Percentiles rank a stretch among this genome's conserved stretches.
These are phyloP conservation scores for Meandrina meandrites DNA, from an alignment of 92 coral and sea anemone species.

Conservation along the genomic window DNA sequence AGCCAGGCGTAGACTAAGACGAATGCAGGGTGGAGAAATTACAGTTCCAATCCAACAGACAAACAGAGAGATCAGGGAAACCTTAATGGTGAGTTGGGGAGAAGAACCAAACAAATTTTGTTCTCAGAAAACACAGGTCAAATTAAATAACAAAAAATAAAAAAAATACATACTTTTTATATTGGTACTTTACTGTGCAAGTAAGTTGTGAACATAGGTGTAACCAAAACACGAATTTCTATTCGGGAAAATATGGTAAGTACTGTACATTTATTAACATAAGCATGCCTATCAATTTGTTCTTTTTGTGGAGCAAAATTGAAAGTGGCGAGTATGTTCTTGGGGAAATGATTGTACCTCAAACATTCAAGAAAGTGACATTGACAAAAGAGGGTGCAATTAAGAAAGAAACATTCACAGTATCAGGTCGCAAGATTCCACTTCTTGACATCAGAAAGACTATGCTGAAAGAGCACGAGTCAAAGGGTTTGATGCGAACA, in stretches of 20 bases:
- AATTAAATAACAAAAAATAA: no score
- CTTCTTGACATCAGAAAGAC: background rate
- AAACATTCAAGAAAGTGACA: constrained; percentile 26
- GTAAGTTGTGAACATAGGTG: no score
- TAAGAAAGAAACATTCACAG: constrained; percentile 9
- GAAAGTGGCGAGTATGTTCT: constrained; percentile 27
- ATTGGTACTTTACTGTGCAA: no score
- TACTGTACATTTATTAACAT: no score
- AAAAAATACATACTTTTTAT: no score
- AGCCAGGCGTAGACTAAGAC: constrained; percentile 35
- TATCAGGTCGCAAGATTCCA: constrained; percentile 7
- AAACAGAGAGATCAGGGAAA: constrained; percentile 45
- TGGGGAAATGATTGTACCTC: constrained; percentile 23
- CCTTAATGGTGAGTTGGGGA: constrained; percentile 30
- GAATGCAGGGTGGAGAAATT: constrained; percentile 57
- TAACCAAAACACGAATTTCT: no score
- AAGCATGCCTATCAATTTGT: no score
- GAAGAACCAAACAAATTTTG: no score
- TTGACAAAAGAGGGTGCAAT: background rate
- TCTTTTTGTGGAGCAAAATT: constrained; percentile 5
- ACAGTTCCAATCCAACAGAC: constrained; percentile 40
- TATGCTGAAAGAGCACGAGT: background rate
- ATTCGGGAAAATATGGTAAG: no score
- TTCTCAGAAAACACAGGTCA: no score
- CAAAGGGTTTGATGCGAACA: background rate